Evolutionary conservation across 2,888 invertebrate genomes (phyloP).

Genomic region (Pteria penguin): DNA sequence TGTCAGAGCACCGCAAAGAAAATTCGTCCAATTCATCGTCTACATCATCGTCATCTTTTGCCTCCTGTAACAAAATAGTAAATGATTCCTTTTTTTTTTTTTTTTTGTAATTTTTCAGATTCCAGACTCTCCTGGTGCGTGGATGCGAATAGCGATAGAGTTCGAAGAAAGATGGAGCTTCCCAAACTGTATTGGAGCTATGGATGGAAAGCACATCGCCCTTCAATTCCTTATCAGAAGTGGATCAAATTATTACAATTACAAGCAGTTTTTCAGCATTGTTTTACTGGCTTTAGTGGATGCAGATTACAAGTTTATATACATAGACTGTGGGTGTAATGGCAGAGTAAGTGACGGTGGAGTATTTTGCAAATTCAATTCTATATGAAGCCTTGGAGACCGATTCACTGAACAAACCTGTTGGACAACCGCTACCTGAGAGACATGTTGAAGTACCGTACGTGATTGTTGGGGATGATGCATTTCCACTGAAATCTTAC

Average conservation of each 20-base stretch:
- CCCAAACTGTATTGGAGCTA: conserved; percentile 31
- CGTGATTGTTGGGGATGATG: no score
- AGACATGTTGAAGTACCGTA: conserved; percentile 17
- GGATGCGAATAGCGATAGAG: conserved; percentile 7
- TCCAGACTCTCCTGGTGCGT: conserved; percentile 7
- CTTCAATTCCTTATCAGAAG: not conserved
- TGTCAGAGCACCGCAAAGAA: no score
- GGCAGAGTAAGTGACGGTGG: conserved; percentile 33
- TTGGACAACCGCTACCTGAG: conserved; percentile 12
- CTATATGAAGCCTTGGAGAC: conserved; percentile 15
- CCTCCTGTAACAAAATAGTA: no score
- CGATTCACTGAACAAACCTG: conserved; percentile 4
- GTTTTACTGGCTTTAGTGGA: conserved; percentile 26
- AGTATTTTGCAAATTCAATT: conserved; percentile 30
- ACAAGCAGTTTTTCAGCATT: conserved; percentile 17
- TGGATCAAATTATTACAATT: conserved; percentile 25
- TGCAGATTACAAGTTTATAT: conserved; percentile 42
- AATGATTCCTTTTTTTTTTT: not conserved
- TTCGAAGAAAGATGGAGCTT: conserved; percentile 28
- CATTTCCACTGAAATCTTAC: no score
- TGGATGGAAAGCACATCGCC: conserved; percentile 15
- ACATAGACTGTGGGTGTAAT: conserved; percentile 40
- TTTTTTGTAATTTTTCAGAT: conserved; percentile 23
- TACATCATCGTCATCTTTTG: no score
- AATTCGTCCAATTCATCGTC: no score